Conservation (phyloP, 2,888 invertebrate genomes). For the Lithophane semibrunnea region DNA sequence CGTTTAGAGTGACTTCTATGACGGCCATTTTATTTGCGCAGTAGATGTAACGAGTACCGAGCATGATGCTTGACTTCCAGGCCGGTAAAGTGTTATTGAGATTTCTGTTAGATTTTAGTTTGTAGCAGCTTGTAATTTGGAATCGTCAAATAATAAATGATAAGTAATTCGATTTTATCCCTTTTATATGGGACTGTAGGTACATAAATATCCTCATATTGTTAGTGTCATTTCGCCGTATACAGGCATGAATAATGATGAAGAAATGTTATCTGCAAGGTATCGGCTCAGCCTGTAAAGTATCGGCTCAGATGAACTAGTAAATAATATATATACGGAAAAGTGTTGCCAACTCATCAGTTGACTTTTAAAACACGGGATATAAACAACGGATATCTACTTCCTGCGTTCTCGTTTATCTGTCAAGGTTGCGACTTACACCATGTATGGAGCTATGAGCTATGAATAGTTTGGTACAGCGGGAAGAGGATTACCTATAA, state of each 20-base stretch:
- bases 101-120: not conserved
- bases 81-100: not conserved
- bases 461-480: constrained; percentile 25
- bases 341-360: constrained; percentile 9
- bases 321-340: too few species aligned
- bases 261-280: not conserved
- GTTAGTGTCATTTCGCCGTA: too few species aligned
- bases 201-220: too few species aligned
- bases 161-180: too few species aligned
- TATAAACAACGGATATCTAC: constrained; percentile 51
- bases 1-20: constrained; percentile 26
- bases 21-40: constrained; percentile 37
- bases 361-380: constrained; percentile 23
- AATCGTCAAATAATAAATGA: too few species aligned
- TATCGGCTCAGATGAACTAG: too few species aligned
- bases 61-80: not conserved
- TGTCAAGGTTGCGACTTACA: constrained; percentile 43
- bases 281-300: too few species aligned
- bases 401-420: constrained; percentile 48
- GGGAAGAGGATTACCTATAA: not conserved
- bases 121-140: too few species aligned
- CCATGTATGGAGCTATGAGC: constrained; percentile 20
- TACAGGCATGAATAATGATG: not conserved
- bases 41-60: constrained; percentile 2
- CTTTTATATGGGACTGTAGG: too few species aligned